Base-by-base conservation (phyloP, 2,113 vertebrate genomes). In the Dermatemys mawii region DNA sequence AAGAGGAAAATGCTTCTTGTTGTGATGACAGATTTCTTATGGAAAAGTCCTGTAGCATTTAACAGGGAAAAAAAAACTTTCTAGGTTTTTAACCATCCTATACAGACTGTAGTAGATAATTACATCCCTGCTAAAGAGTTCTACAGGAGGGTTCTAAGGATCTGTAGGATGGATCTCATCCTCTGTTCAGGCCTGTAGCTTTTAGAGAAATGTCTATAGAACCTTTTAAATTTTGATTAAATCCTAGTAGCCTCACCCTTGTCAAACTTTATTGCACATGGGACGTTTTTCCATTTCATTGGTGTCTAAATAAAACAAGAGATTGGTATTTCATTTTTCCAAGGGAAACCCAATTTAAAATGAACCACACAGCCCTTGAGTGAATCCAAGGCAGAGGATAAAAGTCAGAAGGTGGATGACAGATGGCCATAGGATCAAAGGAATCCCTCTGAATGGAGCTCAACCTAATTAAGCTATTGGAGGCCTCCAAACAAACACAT, bases 341-440 rank as follows among this genome's bases (percentile, higher is more conserved):
- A 48, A 35, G 87, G 92, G 81, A 44, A 48, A 44, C 81, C 51
- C 93, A 54, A 83, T 83, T 90, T 85, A 85, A 95, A 95, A 54
- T n/a, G 41, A 94, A 84, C 86, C 82, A 49, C 82, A 49, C 90
- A 92, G 22, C 41, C 41, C 9, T 55, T 75, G 38, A 84, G 50
- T 83, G 86, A 91, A 90, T 93, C 44, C 41, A 87, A 26, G 81
- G 67, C 81, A 83, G 46, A 89, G 81, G 88, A 41, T 53, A 85
- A 73, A 48, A 60, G 41, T 35, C 70, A 41, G 70, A 44, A 87
- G 53, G 76, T 83, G 54, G 83, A 7, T 85, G 92, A 95, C 97
- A 96, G 94, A 95, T 95, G 95, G 97, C 70, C 70, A 84, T 49
- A 87, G n/a, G 60, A 90, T 81, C 22, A 96, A 22, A 63, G 70